phyloP scores from a whole-genome alignment of 1,140 invertebrate species.

The Dendrolimus punctatus region DNA sequence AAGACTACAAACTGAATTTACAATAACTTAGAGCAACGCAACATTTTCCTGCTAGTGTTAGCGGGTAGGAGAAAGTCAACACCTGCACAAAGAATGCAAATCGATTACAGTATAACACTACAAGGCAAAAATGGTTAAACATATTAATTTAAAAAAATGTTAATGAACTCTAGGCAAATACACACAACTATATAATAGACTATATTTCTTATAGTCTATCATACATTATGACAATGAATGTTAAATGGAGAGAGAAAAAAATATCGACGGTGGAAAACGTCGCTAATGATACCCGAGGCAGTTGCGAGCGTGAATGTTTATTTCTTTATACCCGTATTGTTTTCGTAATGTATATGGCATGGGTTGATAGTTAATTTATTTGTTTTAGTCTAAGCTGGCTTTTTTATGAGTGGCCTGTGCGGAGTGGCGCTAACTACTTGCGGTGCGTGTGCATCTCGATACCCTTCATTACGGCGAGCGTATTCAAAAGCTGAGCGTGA shows the following conservation, averaged over 20 bases:
- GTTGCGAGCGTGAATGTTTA: conserved; percentile 5
- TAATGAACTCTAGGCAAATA: conserved; percentile 41
- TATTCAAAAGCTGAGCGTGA: no score
- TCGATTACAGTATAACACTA: conserved; percentile 64
- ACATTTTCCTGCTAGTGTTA: conserved; percentile 71
- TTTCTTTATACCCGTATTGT: background rate
- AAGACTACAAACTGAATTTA: conserved; percentile 37
- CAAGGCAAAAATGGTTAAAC: conserved; percentile 59
- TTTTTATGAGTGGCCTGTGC: conserved; percentile 48
- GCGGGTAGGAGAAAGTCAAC: conserved; percentile 63
- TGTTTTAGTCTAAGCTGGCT: conserved; percentile 56
- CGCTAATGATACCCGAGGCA: conserved; percentile 34
- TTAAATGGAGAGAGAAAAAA: conserved; percentile 23
- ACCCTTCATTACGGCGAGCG: background rate
- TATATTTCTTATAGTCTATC: conserved; percentile 30
- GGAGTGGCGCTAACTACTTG: conserved; percentile 32
- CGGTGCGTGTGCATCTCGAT: conserved; percentile 11
- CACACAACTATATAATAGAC: conserved; percentile 44
- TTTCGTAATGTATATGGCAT: conserved; percentile 14
- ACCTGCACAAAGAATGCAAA: conserved; percentile 68
- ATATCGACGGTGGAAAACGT: conserved; percentile 47
- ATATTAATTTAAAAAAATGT: conserved; percentile 47
- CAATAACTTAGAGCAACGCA: conserved; percentile 57
- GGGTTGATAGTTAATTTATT: conserved; percentile 54
- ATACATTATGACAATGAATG: conserved; percentile 19